Conservation (phyloP, 1,140 invertebrate genomes). For the Chionoecetes opilio region DNA sequence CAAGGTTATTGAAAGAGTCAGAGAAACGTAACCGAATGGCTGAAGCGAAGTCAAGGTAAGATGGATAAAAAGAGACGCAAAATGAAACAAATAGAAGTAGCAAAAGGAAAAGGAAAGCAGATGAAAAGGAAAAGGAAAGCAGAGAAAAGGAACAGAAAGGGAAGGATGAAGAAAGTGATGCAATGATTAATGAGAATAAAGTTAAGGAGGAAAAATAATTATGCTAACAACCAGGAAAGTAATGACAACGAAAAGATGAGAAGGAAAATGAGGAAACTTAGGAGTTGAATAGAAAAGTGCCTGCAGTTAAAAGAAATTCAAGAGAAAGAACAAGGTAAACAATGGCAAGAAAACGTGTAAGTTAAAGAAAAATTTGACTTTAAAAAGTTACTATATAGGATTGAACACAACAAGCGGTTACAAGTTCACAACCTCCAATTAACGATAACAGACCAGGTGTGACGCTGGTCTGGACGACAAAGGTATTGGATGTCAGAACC, state of each 20-base stretch:
- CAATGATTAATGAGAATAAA: background rate
- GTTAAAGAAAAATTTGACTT: no score
- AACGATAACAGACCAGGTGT: no score
- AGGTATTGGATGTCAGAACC: no score
- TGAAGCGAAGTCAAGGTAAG: background rate
- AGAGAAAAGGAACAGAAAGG: background rate
- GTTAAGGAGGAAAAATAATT: slow-evolving; percentile 5
- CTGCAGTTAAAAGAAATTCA: background rate
- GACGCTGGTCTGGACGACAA: no score
- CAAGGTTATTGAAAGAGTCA: background rate
- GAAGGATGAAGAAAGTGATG: no score
- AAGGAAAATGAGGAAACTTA: background rate
- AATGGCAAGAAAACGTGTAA: no score
- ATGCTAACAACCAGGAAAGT: background rate
- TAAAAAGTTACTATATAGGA: no score
- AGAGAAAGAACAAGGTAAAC: background rate
- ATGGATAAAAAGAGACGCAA: background rate
- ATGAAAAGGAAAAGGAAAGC: background rate
- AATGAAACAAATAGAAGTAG: background rate
- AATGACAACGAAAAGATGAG: background rate
- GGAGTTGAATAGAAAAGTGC: background rate
- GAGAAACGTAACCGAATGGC: background rate
- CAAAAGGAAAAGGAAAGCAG: background rate
- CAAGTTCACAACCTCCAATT: no score
- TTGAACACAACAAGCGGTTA: no score